These are phyloP conservation scores for Hippocampus barbouri DNA, from an alignment of 2,113 vertebrate genomes.

Conservation along the genomic window DNA sequence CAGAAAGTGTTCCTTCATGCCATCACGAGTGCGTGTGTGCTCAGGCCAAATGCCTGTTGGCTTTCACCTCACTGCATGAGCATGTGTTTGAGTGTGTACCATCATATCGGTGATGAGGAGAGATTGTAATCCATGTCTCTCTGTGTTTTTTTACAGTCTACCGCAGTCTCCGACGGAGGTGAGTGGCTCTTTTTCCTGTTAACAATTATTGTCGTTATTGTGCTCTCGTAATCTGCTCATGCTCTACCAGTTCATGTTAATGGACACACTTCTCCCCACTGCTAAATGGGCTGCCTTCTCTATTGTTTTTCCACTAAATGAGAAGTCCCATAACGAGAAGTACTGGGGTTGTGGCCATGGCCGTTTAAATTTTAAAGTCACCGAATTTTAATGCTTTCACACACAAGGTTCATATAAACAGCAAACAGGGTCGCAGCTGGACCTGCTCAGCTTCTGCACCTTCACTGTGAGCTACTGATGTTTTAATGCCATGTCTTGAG, in stretches of 20 bases:
- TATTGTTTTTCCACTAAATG: not conserved
- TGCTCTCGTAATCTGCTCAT: not conserved
- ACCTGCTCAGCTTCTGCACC: conserved; percentile 26
- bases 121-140: conserved; percentile 82
- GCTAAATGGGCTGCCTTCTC: not conserved
- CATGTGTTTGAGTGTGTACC: conserved; percentile 28
- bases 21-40: conserved; percentile 23
- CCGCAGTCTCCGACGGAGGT: conserved; percentile 97
- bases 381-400: not conserved
- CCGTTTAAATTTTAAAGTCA: not conserved
- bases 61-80: not conserved
- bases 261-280: not conserved
- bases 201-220: not conserved
- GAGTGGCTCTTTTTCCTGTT: conserved; percentile 64
- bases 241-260: not conserved
- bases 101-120: conserved; percentile 42
- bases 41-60: conserved; percentile 30
- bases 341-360: not conserved
- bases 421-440: conserved; percentile 17
- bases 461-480: too few relatives aligned
- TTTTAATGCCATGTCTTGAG: not conserved
- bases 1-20: conserved; percentile 27
- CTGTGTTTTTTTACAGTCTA: conserved; percentile 88
- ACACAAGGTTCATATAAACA: not conserved
- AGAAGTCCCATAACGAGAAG: not conserved